Evolutionary conservation across 2,797 vertebrate species (phyloP).

Genomic region (Glossophaga mutica): DNA sequence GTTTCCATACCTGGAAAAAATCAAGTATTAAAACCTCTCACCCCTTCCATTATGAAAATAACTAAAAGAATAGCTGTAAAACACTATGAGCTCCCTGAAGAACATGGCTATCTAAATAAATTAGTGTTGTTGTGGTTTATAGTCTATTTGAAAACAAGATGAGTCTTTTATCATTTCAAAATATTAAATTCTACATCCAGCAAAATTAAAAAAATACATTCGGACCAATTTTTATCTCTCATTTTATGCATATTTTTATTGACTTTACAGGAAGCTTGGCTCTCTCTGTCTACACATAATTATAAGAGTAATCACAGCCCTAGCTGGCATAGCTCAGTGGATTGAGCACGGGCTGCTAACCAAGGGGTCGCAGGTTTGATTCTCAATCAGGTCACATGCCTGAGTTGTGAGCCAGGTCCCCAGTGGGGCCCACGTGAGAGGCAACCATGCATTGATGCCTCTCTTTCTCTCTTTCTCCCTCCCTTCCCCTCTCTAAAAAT

Average conservation of each 20-base stretch:
- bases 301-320: constrained; percentile 46
- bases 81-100: not conserved
- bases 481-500: too few species aligned
- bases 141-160: constrained; percentile 39
- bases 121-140: not conserved
- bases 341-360: too few species aligned
- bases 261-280: constrained; percentile 54
- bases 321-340: too few species aligned
- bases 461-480: too few species aligned
- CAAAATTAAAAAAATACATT: constrained; percentile 52
- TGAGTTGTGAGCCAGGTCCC: too few species aligned
- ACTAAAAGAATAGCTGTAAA: not conserved
- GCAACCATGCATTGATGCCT: too few species aligned
- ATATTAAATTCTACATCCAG: constrained; percentile 25
- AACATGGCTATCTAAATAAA: constrained; percentile 30
- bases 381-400: too few species aligned
- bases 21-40: not conserved
- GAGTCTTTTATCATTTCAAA: constrained; percentile 54
- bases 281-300: constrained; percentile 56
- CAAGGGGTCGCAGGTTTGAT: too few species aligned
- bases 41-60: constrained; percentile 3
- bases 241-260: constrained; percentile 38
- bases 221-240: constrained; percentile 39
- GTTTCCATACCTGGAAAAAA: not conserved
- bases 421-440: too few species aligned